These are phyloP conservation scores for Silurus glanis DNA, from an alignment of 2,113 vertebrate species.

Conservation along the genomic window DNA sequence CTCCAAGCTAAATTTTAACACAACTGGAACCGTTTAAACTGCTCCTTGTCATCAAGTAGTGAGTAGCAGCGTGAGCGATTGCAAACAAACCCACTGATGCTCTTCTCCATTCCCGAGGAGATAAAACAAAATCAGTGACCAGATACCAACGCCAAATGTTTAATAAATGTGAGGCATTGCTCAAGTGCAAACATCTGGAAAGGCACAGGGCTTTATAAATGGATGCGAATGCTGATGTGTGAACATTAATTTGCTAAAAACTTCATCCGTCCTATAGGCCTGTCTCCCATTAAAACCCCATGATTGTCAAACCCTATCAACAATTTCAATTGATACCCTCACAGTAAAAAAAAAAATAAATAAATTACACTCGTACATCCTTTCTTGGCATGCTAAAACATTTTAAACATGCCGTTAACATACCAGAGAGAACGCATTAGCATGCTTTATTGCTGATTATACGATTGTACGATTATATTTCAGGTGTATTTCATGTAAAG, in stretches of 20 bases:
- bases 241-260: constrained; percentile 38
- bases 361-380: constrained; percentile 66
- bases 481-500: constrained; percentile 61
- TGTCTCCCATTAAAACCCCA: constrained; percentile 48
- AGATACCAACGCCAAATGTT: constrained; percentile 29
- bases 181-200: constrained; percentile 33
- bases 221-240: constrained; percentile 28
- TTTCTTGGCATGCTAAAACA: constrained; percentile 53
- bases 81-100: constrained; percentile 24
- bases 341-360: constrained; percentile 40
- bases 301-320: constrained; percentile 64
- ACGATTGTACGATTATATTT: constrained; percentile 56
- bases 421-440: constrained; percentile 67
- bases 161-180: constrained; percentile 23
- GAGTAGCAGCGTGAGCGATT: constrained; percentile 24
- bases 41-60: not conserved
- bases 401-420: constrained; percentile 64
- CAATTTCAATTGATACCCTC: constrained; percentile 58
- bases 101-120: constrained; percentile 16
- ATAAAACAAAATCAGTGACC: constrained; percentile 37
- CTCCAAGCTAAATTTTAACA: not conserved
- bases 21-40: constrained; percentile 22
- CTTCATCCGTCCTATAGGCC: constrained; percentile 16
- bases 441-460: constrained; percentile 67
- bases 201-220: constrained; percentile 9